Percentiles rank a stretch among this genome's conserved stretches.
These are phyloP conservation scores for Helarctos malayanus DNA, from an alignment of 2,797 vertebrate genomes.

Conservation along the genomic window DNA sequence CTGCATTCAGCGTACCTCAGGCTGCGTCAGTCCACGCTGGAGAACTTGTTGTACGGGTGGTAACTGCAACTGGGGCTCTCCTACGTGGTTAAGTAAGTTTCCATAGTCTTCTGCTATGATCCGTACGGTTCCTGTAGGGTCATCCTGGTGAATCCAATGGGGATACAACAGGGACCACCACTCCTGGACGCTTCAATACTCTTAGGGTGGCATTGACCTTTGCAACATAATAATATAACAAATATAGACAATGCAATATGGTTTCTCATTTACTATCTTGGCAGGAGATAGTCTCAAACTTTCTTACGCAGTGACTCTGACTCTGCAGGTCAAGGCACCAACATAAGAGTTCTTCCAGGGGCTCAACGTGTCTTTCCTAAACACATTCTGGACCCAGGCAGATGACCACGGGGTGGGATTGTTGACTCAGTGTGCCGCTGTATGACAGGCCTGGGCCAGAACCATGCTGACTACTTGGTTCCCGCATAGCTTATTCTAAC, in stretches of 20 bases:
- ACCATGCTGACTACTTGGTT: neutral
- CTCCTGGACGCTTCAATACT: neutral
- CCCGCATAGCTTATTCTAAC: neutral
- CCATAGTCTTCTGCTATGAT: neutral
- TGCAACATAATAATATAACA: neutral
- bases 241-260: neutral
- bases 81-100: neutral
- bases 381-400: neutral
- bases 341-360: neutral
- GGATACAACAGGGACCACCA: neutral
- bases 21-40: neutral
- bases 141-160: neutral
- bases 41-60: neutral
- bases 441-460: neutral
- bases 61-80: neutral
- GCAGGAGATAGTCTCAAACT: neutral
- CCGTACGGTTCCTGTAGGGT: neutral
- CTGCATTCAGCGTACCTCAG: neutral
- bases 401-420: neutral
- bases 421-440: neutral
- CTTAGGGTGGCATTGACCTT: neutral
- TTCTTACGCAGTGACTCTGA: neutral
- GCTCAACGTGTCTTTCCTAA: neutral
- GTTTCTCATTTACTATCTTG: neutral
- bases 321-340: neutral